Evolutionary conservation across 2,888 invertebrate genomes (phyloP), one percentile per base, ranked within the genome.

Genomic region (Stegophylla sp.): DNA sequence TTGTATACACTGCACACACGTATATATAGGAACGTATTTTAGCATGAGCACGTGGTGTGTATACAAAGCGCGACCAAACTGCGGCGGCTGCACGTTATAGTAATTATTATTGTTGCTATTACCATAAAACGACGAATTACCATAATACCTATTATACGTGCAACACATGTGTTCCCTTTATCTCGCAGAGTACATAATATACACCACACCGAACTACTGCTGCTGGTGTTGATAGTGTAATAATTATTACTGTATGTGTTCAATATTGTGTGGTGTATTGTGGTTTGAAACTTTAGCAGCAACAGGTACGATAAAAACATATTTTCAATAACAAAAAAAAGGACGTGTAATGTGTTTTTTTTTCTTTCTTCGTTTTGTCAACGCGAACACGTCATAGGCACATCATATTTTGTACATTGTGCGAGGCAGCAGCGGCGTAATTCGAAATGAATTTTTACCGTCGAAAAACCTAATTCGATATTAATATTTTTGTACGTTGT

Each of bases 81-180:
- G 59, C 23, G 10, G 59, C 23, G 10, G 59, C 43, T 15, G 59
- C n/a, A 48, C 48, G 53, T 63, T 20, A n/a, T n/a, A n/a, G n/a
- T n/a, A n/a, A n/a, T n/a, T n/a, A 43, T 59, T 48, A n/a, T 53
- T 34, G 34, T 34, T 5, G 7, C n/a, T n/a, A 28, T 72, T 64
- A 72, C 63, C 72, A 51, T 63, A 64, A 63, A 81, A 72, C 63
- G 66, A 64, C 76, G 56, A 67, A 67, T 67, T 77, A 77, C 56
- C 56, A 67, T 77, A 59, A 59, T 72, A 73, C 45, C 3, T 34
- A 34, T 34, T 34, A 34, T 73, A 61, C n/a, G 59, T 61, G 72
- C 41, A 41, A 66, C 76, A 66, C 67, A 59, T 51, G 67, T 59
- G 77, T 77, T 77, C 34, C 5, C 2, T 77, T 67, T 67, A 41